Evolutionary conservation across 92 coral and sea anemone species (phyloP), one percentile per base, ranked within the genome.

Genomic region (Siderastrea siderea): DNA sequence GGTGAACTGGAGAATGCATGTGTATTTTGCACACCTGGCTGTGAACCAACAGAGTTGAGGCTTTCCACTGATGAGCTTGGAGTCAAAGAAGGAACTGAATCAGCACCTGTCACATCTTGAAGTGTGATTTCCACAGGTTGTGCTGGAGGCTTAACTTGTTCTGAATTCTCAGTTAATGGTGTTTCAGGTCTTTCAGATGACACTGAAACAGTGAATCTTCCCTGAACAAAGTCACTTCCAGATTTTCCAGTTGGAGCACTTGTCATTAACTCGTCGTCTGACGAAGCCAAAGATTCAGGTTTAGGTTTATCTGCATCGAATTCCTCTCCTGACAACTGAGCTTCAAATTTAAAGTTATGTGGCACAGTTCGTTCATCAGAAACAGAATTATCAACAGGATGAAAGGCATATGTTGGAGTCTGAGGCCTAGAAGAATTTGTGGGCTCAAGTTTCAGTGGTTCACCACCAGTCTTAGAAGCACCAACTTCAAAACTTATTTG

Each of bases 41-140:
- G 98, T 15, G 96, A 91, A 57, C 94, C 74, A 49, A 91, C 69
- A 15, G 98, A 93, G 62, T 91, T 95, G 3, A 95, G 94, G 69
- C 98, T 95, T 78, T 95, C 98, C 92, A 95, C 57, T 11, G 98
- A 95, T 44, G 98, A 95, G 90, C 98, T 95, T n/a, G 96, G 98
- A 59, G 98, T 90, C 63, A 95, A 82, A 12, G 98, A 93, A 1
- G 96, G 93, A 46, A 92, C 81, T 3, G 90, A 93, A 9, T 57
- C 89, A 72, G 62, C 72, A 14, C 43, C 71, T 3, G 86, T 3
- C 14, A 94, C 68, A 81, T 93, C 94, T 71, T 87, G 93, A 63
- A 92, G 68, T 13, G 94, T 88, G 45, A 93, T 71, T 55, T 87
- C 95, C 17, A 87, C 43, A 64, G 89, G 77, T 71, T 74, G 90